Conservation (phyloP, 2,888 invertebrate species). For the Phengaris alcon region DNA sequence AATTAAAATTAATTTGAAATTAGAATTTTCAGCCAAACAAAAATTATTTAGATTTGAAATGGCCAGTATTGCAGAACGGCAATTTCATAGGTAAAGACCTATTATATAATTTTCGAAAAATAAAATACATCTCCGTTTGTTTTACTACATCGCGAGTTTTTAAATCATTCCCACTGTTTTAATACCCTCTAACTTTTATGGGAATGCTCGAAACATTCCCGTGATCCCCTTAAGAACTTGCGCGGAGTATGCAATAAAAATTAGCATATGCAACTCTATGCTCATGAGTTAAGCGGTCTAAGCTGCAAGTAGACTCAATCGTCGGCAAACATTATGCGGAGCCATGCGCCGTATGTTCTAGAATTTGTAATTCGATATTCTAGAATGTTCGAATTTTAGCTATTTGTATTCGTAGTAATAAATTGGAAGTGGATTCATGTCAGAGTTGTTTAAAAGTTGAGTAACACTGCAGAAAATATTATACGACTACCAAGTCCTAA, state of each 20-base stretch:
- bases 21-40: too few species aligned
- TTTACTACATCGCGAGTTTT: background rate
- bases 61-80: too few species aligned
- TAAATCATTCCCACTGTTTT: background rate
- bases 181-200: constrained; percentile 9
- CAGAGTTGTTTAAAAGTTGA: background rate
- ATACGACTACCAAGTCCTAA: too few species aligned
- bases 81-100: too few species aligned
- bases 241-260: constrained; percentile 25
- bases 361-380: constrained; percentile 30
- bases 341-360: constrained; percentile 36
- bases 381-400: background rate
- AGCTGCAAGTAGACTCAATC: constrained; percentile 32
- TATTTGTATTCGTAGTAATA: background rate
- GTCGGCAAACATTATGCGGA: constrained; percentile 39
- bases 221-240: constrained; percentile 7
- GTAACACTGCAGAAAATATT: background rate
- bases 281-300: constrained; percentile 24
- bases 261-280: constrained; percentile 24
- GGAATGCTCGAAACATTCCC: constrained; percentile 11
- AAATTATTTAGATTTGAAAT: too few species aligned
- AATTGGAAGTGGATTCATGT: background rate
- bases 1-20: too few species aligned
- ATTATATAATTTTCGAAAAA: background rate
- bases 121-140: background rate